Conservation (phyloP, 2,113 vertebrate species). For the Galeopterus variegatus region DNA sequence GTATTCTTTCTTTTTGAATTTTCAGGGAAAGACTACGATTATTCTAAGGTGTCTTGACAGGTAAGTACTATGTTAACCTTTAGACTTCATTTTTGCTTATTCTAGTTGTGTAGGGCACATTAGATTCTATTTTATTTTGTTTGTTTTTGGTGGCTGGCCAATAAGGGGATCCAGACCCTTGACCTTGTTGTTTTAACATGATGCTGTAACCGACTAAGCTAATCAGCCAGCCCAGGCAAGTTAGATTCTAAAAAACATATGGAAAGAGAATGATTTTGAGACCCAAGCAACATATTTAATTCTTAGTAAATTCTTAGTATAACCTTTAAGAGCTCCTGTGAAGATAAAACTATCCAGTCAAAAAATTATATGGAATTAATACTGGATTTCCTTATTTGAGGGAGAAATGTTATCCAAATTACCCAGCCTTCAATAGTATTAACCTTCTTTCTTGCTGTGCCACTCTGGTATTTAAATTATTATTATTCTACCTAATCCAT, state of each 20-base stretch:
- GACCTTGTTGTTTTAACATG: no score
- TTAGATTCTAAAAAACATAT: slow-evolving; percentile 15
- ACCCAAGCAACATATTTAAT: slow-evolving; percentile 55
- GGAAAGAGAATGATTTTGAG: slow-evolving; percentile 40
- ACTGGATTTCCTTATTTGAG: background rate
- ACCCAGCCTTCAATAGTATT: background rate
- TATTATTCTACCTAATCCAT: slow-evolving; percentile 35
- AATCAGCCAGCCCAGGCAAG: background rate
- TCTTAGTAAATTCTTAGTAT: slow-evolving; percentile 6
- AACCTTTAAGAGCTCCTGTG: slow-evolving; percentile 46
- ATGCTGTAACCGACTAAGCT: no score
- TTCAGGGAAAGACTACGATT: slow-evolving; percentile 96
- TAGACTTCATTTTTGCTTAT: slow-evolving; percentile 38
- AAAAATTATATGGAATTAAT: background rate
- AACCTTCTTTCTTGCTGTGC: background rate
- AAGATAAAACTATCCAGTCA: slow-evolving; percentile 1
- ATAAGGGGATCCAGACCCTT: no score
- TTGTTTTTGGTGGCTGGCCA: no score
- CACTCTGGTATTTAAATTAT: slow-evolving; percentile 15
- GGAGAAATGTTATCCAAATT: background rate
- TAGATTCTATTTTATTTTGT: no score
- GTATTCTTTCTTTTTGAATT: slow-evolving; percentile 83
- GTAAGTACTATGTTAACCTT: slow-evolving; percentile 87
- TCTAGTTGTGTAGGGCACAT: background rate
- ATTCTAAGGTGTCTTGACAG: slow-evolving; percentile 96